Conservation (phyloP, 2,113 vertebrate genomes). For the Gorsachius goisagi region DNA sequence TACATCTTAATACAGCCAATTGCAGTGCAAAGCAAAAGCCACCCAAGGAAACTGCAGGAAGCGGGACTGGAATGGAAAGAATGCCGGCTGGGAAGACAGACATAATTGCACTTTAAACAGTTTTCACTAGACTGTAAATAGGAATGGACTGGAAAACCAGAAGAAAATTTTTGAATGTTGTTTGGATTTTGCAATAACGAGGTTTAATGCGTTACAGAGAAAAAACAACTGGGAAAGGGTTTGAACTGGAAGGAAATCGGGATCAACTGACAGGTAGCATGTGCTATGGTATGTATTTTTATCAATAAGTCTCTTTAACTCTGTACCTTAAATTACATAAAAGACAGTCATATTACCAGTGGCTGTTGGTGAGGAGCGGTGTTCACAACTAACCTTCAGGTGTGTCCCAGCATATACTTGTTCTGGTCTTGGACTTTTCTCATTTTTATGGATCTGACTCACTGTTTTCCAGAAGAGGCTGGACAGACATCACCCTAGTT, state of each 20-base stretch:
- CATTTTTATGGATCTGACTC: neutral
- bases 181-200: neutral
- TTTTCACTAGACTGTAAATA: neutral
- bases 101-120: conserved; percentile 8
- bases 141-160: neutral
- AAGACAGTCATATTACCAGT: neutral
- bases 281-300: neutral
- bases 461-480: neutral
- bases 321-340: neutral
- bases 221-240: neutral
- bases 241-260: neutral
- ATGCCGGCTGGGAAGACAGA: neutral
- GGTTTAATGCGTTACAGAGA: neutral
- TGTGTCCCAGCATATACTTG: neutral
- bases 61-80: conserved; percentile 35
- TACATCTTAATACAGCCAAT: neutral
- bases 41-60: neutral
- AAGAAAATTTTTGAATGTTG: neutral
- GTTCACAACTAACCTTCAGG: neutral
- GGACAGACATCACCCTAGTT: neutral
- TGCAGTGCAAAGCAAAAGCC: neutral
- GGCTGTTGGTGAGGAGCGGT: neutral
- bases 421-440: neutral
- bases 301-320: neutral
- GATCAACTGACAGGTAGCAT: neutral